Conservation (phyloP, 2,113 vertebrate species). For the Oxyruncus cristatus region DNA sequence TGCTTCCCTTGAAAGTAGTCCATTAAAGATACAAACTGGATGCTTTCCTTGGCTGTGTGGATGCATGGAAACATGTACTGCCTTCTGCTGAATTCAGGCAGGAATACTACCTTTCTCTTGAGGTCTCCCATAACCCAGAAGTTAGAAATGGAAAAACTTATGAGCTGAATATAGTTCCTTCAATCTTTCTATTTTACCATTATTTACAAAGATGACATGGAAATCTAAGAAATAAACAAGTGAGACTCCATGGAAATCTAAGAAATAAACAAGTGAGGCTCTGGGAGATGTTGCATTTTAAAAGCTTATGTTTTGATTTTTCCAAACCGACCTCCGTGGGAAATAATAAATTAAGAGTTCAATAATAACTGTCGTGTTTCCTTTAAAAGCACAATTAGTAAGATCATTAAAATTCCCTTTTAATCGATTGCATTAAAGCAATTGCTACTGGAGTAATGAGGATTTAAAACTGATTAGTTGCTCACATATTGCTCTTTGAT, state of each 20-base stretch:
- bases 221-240: neutral
- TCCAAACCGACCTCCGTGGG: neutral
- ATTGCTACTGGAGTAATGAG: neutral
- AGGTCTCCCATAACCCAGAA: neutral
- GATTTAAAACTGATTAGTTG: neutral
- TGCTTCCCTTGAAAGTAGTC: neutral
- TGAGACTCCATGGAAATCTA: neutral
- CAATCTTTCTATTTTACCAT: neutral
- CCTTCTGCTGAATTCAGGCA: neutral
- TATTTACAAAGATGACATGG: neutral
- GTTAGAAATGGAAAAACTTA: neutral
- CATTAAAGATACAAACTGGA: neutral
- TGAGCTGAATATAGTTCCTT: neutral
- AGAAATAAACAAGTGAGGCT: neutral
- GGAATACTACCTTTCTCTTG: neutral
- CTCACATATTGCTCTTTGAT: neutral
- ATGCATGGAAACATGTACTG: neutral
- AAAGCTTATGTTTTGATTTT: slow-evolving; percentile 6
- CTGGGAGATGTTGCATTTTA: neutral
- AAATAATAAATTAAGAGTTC: neutral
- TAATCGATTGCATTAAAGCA: slow-evolving; percentile 12
- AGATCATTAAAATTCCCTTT: slow-evolving; percentile 25
- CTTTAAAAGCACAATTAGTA: slow-evolving; percentile 12
- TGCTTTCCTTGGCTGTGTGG: neutral
- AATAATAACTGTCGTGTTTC: neutral